These are phyloP conservation scores for Muscidifurax raptorellus DNA, from an alignment of 1,140 invertebrate genomes.

Conservation along the genomic window DNA sequence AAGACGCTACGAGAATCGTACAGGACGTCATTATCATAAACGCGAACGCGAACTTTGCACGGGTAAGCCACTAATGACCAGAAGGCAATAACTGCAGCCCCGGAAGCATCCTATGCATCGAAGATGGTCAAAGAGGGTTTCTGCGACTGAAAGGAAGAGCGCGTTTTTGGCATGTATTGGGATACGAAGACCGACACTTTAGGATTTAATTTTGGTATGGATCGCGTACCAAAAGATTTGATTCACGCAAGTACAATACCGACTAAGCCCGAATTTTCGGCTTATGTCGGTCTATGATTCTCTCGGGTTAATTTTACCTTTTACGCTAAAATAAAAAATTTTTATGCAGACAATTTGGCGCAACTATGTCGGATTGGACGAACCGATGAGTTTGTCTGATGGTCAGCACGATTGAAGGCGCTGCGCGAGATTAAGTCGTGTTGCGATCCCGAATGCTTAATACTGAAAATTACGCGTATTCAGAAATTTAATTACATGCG, in stretches of 20 bases:
- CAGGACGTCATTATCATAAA: slow-evolving; percentile 25
- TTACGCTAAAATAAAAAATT: slow-evolving; percentile 52
- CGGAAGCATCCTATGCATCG: neutral
- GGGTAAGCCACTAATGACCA: slow-evolving; percentile 30
- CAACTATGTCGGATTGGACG: slow-evolving; percentile 55
- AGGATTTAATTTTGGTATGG: neutral
- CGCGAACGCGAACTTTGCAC: too few species aligned
- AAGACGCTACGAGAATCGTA: slow-evolving; percentile 27
- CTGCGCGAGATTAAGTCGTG: neutral
- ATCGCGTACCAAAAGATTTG: neutral
- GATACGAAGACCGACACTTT: slow-evolving; percentile 11
- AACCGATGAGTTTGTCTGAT: slow-evolving; percentile 40
- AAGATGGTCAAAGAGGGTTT: neutral
- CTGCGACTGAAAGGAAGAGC: neutral
- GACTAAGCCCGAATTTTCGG: slow-evolving; percentile 53
- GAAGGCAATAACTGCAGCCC: neutral
- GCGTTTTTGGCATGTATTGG: slow-evolving; percentile 38
- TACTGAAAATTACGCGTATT: neutral
- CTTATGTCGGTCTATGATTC: slow-evolving; percentile 60
- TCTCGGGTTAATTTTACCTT: slow-evolving; percentile 54
- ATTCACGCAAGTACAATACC: slow-evolving; percentile 30
- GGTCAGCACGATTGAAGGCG: slow-evolving; percentile 10
- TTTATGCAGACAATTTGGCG: slow-evolving; percentile 56
- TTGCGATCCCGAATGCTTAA: neutral
- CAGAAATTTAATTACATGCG: neutral